A percentile compares a stretch with the other conserved stretches of the same genome.
phyloP scores from a whole-genome alignment of 2,888 invertebrate species.

The Diaperis boleti region DNA sequence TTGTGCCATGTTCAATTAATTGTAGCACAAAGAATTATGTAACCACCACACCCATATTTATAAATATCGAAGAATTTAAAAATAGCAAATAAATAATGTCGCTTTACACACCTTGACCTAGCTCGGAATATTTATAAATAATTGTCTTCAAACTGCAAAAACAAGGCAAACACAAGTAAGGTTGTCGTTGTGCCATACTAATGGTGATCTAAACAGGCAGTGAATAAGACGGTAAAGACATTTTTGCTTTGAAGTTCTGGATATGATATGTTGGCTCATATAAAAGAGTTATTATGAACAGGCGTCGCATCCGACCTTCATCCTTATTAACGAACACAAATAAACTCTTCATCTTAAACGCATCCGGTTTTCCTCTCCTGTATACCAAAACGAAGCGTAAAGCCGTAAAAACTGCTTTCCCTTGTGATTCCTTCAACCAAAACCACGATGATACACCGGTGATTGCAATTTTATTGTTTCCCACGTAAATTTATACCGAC shows the following conservation, averaged over 20 bases:
- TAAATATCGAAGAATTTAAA: no score
- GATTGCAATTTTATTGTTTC: constrained; percentile 1
- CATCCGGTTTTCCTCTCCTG: constrained; percentile 44
- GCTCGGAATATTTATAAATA: background rate
- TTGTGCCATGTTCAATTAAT: no score
- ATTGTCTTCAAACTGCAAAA: background rate
- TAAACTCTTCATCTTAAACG: constrained; percentile 49
- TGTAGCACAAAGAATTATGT: no score
- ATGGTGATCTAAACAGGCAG: constrained; percentile 43
- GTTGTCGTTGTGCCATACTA: constrained; percentile 6
- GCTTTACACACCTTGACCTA: constrained; percentile 1
- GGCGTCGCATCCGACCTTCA: constrained; percentile 50
- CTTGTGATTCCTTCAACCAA: constrained; percentile 3
- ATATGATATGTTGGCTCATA: constrained; percentile 47
- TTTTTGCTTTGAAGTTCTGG: constrained; percentile 50
- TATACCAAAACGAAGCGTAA: constrained; percentile 36
- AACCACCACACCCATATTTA: no score
- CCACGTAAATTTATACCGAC: background rate
- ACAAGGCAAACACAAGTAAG: background rate
- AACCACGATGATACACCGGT: background rate
- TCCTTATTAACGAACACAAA: constrained; percentile 52
- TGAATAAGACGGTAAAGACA: constrained; percentile 43
- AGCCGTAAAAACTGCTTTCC: constrained; percentile 28
- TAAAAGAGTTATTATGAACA: constrained; percentile 51
- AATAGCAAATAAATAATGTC: background rate